Evolutionary conservation across 2,888 invertebrate species (phyloP).

Genomic region (Timema cristinae): DNA sequence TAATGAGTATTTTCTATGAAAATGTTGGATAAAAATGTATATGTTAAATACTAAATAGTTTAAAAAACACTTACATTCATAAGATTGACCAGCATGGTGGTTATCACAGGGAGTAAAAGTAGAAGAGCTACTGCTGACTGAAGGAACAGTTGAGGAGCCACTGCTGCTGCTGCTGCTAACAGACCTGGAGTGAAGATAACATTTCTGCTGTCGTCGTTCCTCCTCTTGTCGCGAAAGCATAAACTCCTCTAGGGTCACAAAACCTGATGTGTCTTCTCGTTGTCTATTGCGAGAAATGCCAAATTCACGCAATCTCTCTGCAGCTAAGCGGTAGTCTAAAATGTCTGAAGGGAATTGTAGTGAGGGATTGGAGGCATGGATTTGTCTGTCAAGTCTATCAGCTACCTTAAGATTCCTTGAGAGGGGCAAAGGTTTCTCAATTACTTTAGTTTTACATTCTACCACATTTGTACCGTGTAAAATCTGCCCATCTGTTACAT

Average conservation of each 20-base stretch:
- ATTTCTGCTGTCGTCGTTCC: constrained; percentile 52
- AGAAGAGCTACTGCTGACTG: neutral
- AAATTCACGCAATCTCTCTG: constrained; percentile 30
- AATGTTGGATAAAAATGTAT: too few species aligned
- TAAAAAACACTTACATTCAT: too few species aligned
- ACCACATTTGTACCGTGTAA: too few species aligned
- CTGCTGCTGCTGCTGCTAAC: constrained; percentile 2
- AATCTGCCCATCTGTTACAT: too few species aligned
- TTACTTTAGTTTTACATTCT: too few species aligned
- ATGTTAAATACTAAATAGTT: too few species aligned
- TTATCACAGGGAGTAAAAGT: too few species aligned
- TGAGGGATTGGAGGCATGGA: constrained; percentile 29
- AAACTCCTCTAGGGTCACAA: constrained; percentile 73
- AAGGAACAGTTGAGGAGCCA: constrained; percentile 11
- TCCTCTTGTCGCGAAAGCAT: constrained; percentile 74
- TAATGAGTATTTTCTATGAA: too few species aligned
- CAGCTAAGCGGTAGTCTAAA: constrained; percentile 29
- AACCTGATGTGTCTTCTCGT: constrained; percentile 59
- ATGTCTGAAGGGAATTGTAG: constrained; percentile 26
- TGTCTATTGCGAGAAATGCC: constrained; percentile 35
- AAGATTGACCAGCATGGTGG: too few species aligned
- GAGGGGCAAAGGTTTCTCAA: too few species aligned
- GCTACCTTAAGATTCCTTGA: too few species aligned
- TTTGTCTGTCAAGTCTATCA: constrained; percentile 3
- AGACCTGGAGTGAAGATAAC: neutral